Conservation (phyloP, 2,113 vertebrate genomes). For the Mormyrus iriodes region DNA sequence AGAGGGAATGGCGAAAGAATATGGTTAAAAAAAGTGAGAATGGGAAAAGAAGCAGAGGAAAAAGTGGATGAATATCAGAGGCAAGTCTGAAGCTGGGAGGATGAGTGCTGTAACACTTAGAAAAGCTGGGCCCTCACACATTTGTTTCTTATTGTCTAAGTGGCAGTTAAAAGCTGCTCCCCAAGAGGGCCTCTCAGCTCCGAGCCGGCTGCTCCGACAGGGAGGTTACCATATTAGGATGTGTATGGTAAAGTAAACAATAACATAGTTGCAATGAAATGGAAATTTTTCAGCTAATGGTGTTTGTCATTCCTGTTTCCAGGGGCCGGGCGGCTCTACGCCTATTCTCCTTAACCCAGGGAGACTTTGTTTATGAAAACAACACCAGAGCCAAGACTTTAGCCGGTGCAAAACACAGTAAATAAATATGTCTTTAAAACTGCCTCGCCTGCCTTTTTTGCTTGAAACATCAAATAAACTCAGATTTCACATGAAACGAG, state of each 20-base stretch:
- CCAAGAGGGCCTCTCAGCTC: constrained; percentile 71
- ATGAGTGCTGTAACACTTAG: constrained; percentile 62
- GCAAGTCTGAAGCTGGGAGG: constrained; percentile 37
- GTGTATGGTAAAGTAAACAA: constrained; percentile 95
- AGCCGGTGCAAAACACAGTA: constrained; percentile 51
- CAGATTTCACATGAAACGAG: constrained; percentile 32
- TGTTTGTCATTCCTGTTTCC: constrained; percentile 80
- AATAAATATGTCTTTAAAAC: constrained; percentile 52
- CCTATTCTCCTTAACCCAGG: constrained; percentile 55
- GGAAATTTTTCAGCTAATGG: constrained; percentile 81
- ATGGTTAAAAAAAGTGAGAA: background rate
- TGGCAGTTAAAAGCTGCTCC: constrained; percentile 75
- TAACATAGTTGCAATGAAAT: constrained; percentile 94
- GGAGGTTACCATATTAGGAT: constrained; percentile 96
- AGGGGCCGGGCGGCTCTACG: constrained; percentile 49
- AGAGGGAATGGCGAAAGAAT: background rate
- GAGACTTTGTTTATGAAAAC: constrained; percentile 63
- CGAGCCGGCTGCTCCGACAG: constrained; percentile 67
- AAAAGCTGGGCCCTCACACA: constrained; percentile 68
- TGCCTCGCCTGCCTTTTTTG: constrained; percentile 52
- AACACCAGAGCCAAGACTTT: constrained; percentile 59
- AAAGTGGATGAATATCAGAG: constrained; percentile 49
- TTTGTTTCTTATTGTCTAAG: constrained; percentile 90
- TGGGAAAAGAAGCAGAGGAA: constrained; percentile 3
- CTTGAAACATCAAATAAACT: constrained; percentile 46